Percentiles rank a stretch among this genome's conserved stretches.
These are phyloP conservation scores for Spinibarbus caldwelli DNA, from an alignment of 2,797 vertebrate genomes.

Conservation along the genomic window DNA sequence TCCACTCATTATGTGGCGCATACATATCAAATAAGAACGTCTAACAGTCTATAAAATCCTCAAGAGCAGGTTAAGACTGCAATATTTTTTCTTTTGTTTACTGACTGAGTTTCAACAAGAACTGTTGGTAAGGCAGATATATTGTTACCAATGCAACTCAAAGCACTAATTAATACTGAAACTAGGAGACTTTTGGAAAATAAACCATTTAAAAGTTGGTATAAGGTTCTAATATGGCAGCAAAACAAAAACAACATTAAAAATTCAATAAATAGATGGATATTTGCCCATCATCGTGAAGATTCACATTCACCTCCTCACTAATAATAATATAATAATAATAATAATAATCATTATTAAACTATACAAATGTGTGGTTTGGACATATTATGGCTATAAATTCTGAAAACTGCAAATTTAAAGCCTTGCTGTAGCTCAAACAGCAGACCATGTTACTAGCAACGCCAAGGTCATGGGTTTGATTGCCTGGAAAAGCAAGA, in stretches of 20 bases:
- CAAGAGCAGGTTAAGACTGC: neutral
- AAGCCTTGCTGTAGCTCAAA: neutral
- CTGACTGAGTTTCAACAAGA: neutral
- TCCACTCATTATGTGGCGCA: neutral
- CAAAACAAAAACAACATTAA: slow-evolving; percentile 3
- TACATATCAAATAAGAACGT: neutral
- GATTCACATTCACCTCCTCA: neutral
- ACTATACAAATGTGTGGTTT: neutral
- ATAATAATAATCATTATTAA: neutral
- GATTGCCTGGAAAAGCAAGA: neutral
- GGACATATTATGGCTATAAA: neutral
- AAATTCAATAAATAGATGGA: neutral
- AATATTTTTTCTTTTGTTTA: neutral
- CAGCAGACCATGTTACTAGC: neutral
- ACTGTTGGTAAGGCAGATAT: neutral
- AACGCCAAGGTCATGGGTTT: neutral
- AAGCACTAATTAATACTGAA: neutral
- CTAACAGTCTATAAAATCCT: neutral
- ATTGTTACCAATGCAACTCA: neutral
- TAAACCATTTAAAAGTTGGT: neutral
- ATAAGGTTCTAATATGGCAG: neutral
- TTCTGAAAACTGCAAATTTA: neutral
- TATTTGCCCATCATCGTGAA: neutral
- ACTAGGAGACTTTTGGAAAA: slow-evolving; percentile 14
- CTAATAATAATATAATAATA: no score